Evolutionary conservation across 1,140 invertebrate species (phyloP).

Genomic region (Aphelinus atriplicis): DNA sequence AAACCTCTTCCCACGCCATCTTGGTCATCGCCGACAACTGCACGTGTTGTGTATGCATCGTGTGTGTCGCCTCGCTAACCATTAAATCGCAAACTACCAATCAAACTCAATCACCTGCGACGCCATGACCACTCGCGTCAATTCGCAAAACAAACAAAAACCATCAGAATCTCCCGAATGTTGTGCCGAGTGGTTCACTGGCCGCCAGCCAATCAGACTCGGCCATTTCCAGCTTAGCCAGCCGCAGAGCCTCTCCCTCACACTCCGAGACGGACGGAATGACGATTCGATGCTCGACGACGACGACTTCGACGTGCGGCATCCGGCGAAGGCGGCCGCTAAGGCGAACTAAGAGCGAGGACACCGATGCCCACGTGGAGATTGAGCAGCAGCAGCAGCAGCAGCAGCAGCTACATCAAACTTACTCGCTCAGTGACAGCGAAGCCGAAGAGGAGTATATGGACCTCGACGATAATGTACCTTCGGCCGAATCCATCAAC

Average conservation of each 20-base stretch:
- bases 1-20: slow-evolving; percentile 26
- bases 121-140: slow-evolving; percentile 16
- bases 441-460: slow-evolving; percentile 35
- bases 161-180: slow-evolving; percentile 53
- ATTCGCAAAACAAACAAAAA: slow-evolving; percentile 29
- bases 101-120: slow-evolving; percentile 12
- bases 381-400: not conserved
- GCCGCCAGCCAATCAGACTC: slow-evolving; percentile 57
- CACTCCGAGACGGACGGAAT: slow-evolving; percentile 33
- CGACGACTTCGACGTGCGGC: not conserved
- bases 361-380: slow-evolving; percentile 15
- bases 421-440: not conserved
- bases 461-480: not conserved
- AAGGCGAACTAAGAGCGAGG: slow-evolving; percentile 43
- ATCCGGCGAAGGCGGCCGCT: not conserved
- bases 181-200: slow-evolving; percentile 46
- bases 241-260: slow-evolving; percentile 37
- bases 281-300: not conserved
- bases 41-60: slow-evolving; percentile 25
- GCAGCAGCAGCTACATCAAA: slow-evolving; percentile 2
- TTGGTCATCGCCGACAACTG: slow-evolving; percentile 12
- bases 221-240: slow-evolving; percentile 64
- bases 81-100: slow-evolving; percentile 9
- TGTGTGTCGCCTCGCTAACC: slow-evolving; percentile 30
- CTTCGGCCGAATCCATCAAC: slow-evolving; percentile 26